phyloP scores from a whole-genome alignment of 2,888 invertebrate genomes.

The Scaeva pyrastri region DNA sequence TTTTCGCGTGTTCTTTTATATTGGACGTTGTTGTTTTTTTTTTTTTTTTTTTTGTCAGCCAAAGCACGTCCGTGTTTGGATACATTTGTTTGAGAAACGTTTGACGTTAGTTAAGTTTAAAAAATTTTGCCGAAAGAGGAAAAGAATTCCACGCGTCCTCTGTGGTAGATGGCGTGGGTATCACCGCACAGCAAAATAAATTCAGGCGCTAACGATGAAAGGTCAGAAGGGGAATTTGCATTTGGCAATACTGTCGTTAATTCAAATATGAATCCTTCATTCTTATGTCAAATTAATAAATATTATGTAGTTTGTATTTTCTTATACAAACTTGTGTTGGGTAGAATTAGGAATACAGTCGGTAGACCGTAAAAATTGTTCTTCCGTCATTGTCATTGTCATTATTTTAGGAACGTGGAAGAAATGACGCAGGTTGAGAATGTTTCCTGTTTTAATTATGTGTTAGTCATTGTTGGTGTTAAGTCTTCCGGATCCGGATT shows the following conservation, averaged over 20 bases:
- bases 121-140: conserved; percentile 11
- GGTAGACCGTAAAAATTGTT: background rate
- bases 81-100: conserved; percentile 13
- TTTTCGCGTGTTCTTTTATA: conserved; percentile 62
- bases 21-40: too few relatives aligned
- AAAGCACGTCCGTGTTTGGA: conserved; percentile 10
- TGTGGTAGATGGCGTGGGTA: background rate
- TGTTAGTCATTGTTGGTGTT: background rate
- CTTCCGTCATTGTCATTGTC: background rate
- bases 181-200: background rate
- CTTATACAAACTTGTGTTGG: too few relatives aligned
- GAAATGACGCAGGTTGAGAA: background rate
- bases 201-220: conserved; percentile 5
- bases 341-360: too few relatives aligned
- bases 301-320: too few relatives aligned
- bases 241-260: background rate
- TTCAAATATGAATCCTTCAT: conserved; percentile 19
- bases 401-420: background rate
- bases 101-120: conserved; percentile 5
- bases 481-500: background rate
- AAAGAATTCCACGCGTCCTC: background rate
- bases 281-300: too few relatives aligned
- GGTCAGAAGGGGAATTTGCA: background rate
- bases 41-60: conserved; percentile 21
- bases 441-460: background rate